Conservation (phyloP, 1,140 invertebrate genomes). For the Hesperophylax magnus region DNA sequence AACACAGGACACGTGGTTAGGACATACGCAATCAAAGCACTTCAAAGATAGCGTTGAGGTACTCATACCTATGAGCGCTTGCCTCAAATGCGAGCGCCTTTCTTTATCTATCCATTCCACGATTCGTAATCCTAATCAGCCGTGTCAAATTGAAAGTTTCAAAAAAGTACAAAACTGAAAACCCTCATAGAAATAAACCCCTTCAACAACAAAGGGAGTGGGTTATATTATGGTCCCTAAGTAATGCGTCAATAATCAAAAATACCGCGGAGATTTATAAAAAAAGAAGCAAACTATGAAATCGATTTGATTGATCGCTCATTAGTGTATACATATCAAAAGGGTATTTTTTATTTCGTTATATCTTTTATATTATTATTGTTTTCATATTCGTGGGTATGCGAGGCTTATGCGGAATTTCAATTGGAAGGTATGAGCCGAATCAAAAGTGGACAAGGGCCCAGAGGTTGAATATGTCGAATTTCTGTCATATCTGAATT, state of each 20-base stretch:
- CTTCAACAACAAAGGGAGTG: slow-evolving; percentile 39
- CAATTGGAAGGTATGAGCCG: slow-evolving; percentile 30
- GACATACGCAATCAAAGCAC: too few relatives aligned
- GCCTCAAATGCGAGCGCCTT: not conserved
- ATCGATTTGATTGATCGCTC: slow-evolving; percentile 48
- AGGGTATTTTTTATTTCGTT: slow-evolving; percentile 31
- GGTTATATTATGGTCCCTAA: not conserved
- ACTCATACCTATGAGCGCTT: too few relatives aligned
- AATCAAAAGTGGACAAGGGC: not conserved
- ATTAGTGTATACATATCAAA: slow-evolving; percentile 34
- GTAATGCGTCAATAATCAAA: slow-evolving; percentile 48
- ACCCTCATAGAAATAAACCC: slow-evolving; percentile 9
- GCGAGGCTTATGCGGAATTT: slow-evolving; percentile 38
- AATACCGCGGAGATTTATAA: slow-evolving; percentile 40
- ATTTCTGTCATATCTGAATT: slow-evolving; percentile 36
- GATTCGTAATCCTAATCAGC: slow-evolving; percentile 46
- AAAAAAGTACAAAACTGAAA: slow-evolving; percentile 41
- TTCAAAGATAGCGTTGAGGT: too few relatives aligned
- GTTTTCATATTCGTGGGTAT: slow-evolving; percentile 34
- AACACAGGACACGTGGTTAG: too few relatives aligned
- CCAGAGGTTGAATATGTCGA: slow-evolving; percentile 15
- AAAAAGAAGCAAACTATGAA: slow-evolving; percentile 32
- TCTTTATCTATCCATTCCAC: slow-evolving; percentile 8
- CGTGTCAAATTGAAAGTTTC: slow-evolving; percentile 45
- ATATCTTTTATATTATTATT: slow-evolving; percentile 13